Evolutionary conservation across 53 echinoderm and acorn worm species (phyloP), one percentile per base, ranked within the genome.

Genomic region (Luidia sarsii): DNA sequence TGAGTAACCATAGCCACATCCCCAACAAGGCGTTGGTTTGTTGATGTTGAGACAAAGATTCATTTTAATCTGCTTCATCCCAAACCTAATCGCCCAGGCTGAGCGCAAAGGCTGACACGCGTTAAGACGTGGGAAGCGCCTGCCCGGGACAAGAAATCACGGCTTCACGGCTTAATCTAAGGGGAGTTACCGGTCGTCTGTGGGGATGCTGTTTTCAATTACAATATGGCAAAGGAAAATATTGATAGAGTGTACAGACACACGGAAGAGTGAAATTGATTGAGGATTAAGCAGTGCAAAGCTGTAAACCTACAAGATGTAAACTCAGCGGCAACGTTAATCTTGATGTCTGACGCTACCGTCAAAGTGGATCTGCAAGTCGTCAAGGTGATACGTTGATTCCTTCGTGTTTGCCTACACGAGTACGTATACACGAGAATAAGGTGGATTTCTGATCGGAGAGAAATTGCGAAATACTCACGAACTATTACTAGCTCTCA

Each of bases 161-260:
- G 20, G 48, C 1, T n/a, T n/a, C n/a, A n/a, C n/a, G n/a, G n/a
- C n/a, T n/a, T n/a, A n/a, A n/a, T n/a, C n/a, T n/a, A 56, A 72
- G n/a, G 48, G 30, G 27, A 55, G 28, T 56, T 72, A 72, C 55
- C 50, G 50, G 50, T 29, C 22, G 20, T 70, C 70, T 51, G 31
- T 50, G 39, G 55, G 72, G 72, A 54, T 56, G 16, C 56, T 34
- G 37, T 55, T 72, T 72, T 72, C 72, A 54, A 72, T 72, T 71
- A 54, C 34, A 38, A 56, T 50, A 25, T 24, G 55, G 38, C 20
- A 54, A 72, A 56, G 46, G 16, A 72, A 56, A 72, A 72, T 55
- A 72, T 72, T 72, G 72, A 53, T 38, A 25, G 43, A 72, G 39
- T 24, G 55, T 35, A 19, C 32, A 10, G 35, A 37, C 33, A 72